Base-by-base conservation (phyloP, 2,888 invertebrate species). In the Drosophila kambysellisi region DNA sequence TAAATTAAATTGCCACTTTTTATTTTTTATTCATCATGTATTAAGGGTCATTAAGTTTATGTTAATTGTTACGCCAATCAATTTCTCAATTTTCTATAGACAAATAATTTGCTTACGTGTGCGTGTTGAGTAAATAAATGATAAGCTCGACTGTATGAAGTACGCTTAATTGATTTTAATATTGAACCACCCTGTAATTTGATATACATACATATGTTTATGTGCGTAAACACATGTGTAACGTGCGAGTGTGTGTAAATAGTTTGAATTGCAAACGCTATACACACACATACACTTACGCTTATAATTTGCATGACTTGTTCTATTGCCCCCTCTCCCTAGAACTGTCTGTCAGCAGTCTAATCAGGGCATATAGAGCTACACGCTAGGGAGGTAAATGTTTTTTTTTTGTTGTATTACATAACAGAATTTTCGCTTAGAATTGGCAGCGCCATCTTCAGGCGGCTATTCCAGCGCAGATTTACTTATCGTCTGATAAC, bases 361-460 rank as follows among this genome's bases (percentile, higher is more conserved):
- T n/a, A 63, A 33, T 29, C 29, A 57, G 43, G 48, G 29, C 46
- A 37, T 17, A n/a, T 60, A 57, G 33, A 32, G 53, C 54, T 4
- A 33, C 2, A 15, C 46, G 20, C 20, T 46, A 5, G 15, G 41
- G 39, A 35, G 35, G 50, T 37, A 20, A 43, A 37, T 17, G 56
- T 6, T 15, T 35, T n/a, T 37, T 39, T 41, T 37, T 52, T 61
- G 43, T 65, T 30, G 63, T 7, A 70, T 86, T 86, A 79, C 83
- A 87, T 87, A 86, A 86, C 80, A 48, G 58, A 65, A 64, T 66
- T 54, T 75, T 32, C 20, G 9, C 20, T 9, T 25, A 30, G 41
- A 41, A 41, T 32, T 66, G 48, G n/a, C 51, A 39, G 12, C 9
- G 37, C 15, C 17, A 35, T 57, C 29, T 20, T 32, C 5, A 8